Evolutionary conservation across 2,113 vertebrate species (phyloP).

Genomic region (Hemicordylus capensis): DNA sequence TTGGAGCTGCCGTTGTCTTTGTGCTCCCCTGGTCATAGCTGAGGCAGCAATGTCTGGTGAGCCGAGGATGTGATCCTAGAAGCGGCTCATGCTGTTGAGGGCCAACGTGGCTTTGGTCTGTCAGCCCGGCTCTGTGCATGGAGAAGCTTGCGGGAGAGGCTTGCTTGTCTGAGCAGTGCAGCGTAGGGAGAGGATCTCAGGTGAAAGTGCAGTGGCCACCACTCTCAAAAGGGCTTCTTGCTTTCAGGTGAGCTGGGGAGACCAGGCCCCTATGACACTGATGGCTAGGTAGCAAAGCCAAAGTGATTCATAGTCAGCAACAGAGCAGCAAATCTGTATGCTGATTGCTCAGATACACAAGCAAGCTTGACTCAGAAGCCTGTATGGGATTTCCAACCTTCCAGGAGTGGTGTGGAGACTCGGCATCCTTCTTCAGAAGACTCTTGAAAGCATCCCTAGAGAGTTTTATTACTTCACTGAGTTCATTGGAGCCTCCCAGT

Average conservation of each 20-base stretch:
- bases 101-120: no score
- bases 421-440: no score
- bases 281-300: background rate
- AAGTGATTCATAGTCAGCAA: no score
- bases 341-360: no score
- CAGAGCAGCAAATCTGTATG: background rate
- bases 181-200: background rate
- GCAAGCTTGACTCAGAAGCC: no score
- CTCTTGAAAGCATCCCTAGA: no score
- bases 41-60: background rate
- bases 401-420: no score
- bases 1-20: constrained; percentile 38
- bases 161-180: background rate
- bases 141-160: no score
- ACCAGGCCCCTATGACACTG: background rate
- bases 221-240: no score
- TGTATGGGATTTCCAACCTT: no score
- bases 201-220: background rate
- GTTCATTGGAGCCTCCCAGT: no score
- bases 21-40: background rate
- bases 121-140: background rate
- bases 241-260: background rate
- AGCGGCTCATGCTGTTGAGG: background rate
- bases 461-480: no score
- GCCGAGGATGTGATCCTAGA: background rate